These are phyloP conservation scores for Laticauda laticaudata DNA, from an alignment of 2,113 vertebrate genomes.

Conservation along the genomic window DNA sequence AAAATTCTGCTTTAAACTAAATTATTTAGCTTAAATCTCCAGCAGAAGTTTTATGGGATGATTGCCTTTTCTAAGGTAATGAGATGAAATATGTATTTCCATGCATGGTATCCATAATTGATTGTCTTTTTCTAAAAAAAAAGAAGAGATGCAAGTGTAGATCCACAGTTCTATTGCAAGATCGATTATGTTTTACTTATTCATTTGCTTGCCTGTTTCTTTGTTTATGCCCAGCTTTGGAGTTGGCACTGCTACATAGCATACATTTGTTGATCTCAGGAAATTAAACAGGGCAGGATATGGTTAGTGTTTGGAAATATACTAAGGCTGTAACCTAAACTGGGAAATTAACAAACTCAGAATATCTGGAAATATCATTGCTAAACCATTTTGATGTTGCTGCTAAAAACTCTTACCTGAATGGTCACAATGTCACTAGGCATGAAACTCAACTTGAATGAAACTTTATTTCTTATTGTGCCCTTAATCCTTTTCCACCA, in stretches of 20 bases:
- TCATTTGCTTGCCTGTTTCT: not conserved
- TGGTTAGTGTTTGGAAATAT: not conserved
- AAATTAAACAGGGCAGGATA: not conserved
- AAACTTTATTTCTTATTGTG: not conserved
- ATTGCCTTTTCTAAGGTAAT: not conserved
- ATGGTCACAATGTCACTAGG: not conserved
- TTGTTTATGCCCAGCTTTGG: not conserved
- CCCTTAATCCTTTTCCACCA: not conserved
- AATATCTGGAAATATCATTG: not conserved
- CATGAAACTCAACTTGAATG: not conserved
- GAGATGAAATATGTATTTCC: not conserved
- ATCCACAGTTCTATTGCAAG: not conserved
- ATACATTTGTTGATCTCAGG: not conserved
- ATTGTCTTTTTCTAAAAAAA: not conserved
- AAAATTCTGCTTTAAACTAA: not conserved
- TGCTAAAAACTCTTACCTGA: not conserved
- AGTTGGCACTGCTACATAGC: no score
- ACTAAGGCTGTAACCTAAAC: not conserved
- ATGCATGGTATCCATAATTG: not conserved
- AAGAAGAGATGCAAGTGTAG: not conserved
- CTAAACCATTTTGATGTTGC: not conserved
- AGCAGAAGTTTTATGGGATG: not conserved
- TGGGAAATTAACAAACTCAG: not conserved
- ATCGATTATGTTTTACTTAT: not conserved
- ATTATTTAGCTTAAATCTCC: not conserved